Conservation (phyloP, 2,888 invertebrate genomes). For the Podabrus alpinus region DNA sequence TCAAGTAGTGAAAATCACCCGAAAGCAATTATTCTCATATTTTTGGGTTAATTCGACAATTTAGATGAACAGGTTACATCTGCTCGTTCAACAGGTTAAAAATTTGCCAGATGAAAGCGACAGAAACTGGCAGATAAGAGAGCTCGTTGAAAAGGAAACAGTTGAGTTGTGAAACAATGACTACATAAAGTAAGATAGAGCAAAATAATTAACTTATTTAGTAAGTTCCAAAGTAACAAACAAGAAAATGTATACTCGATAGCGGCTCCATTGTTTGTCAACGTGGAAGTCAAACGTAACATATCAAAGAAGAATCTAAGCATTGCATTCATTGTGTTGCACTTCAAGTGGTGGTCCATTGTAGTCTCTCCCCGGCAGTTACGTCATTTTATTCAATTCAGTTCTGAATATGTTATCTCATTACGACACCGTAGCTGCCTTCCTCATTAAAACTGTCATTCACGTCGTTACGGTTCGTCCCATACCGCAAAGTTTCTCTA, state of each 20-base stretch:
- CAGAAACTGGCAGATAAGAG: not conserved
- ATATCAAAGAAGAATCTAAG: conserved; percentile 26
- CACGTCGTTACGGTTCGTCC: conserved; percentile 26
- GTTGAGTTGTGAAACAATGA: not conserved
- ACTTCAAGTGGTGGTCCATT: conserved; percentile 28
- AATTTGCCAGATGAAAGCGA: not conserved
- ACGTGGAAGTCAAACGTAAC: conserved; percentile 23
- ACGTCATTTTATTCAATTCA: conserved; percentile 41
- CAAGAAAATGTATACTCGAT: not conserved
- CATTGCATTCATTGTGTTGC: conserved; percentile 27
- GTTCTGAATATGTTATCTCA: conserved; percentile 39
- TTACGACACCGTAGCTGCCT: conserved; percentile 34
- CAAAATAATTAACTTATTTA: not conserved
- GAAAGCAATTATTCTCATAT: too few relatives aligned
- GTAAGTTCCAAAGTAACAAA: not conserved
- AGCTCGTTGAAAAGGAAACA: not conserved
- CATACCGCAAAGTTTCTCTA: conserved; percentile 10
- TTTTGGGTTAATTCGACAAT: too few relatives aligned
- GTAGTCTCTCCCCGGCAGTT: conserved; percentile 31
- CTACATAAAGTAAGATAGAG: not conserved
- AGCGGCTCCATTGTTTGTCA: conserved; percentile 14
- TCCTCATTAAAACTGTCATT: conserved; percentile 39
- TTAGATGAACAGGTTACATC: too few relatives aligned
- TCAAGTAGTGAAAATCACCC: too few relatives aligned
- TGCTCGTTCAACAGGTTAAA: not conserved